Evolutionary conservation across 2,888 invertebrate genomes (phyloP), one percentile per base, ranked within the genome.

Genomic region (Caenorhabditis sulstoni): DNA sequence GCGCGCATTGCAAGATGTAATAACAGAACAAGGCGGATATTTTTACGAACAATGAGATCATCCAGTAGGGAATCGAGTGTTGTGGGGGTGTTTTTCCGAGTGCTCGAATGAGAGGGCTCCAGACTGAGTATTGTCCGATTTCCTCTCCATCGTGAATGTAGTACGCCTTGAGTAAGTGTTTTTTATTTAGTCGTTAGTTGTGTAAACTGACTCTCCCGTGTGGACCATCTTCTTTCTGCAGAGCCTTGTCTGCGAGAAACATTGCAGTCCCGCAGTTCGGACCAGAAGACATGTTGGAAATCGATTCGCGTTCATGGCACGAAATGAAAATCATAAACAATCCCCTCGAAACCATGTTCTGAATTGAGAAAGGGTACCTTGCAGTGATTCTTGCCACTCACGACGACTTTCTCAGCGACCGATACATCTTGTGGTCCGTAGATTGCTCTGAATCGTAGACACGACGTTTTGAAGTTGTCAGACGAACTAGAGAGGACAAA

Each of bases 191-290:
- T n/a, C n/a, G n/a, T n/a, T n/a, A n/a, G n/a, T n/a, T n/a, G n/a
- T n/a, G n/a, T n/a, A n/a, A n/a, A 66, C 45, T 45, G 1, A 73
- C 73, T n/a, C 57, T n/a, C 18, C 73, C 73, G 35, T 73, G 64
- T 12, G 16, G 20, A 1, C 11, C 29, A 4, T n/a, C 18, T 12
- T 44, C 5, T n/a, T 65, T 44, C 22, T 22, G 9, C 0, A 73
- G 58, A 4, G 49, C 73, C 44, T 44, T 41, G 22, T 73, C 64
- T 20, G 73, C 73, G 7, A 73, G 35, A 11, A 57, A 41, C n/a
- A 73, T 20, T 1, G 73, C 64, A 0, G 22, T 20, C 8, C 64
- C 73, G 39, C 73, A 64, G 37, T 73, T 73, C 22, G 29, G 16
- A 0, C 64, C 73, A 1, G 64, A 57, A 1, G 14, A 29, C 73